phyloP scores from a whole-genome alignment of 2,113 vertebrate species.

The Cygnus atratus region DNA sequence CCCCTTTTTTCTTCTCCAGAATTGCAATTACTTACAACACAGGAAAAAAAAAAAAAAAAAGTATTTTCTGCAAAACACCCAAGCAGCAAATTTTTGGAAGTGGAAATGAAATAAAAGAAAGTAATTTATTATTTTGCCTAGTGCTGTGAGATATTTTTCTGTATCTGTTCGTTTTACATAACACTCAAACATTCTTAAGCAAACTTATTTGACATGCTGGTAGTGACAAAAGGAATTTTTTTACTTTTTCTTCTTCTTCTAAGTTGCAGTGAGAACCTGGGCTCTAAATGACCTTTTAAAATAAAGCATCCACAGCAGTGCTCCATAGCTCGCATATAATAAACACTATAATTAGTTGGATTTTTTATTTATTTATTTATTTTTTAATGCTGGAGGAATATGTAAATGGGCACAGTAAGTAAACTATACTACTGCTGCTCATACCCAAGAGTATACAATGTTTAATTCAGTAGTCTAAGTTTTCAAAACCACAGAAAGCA shows the following conservation, averaged over 20 bases:
- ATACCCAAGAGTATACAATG: neutral
- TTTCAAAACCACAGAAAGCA: neutral
- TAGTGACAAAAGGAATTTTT: neutral
- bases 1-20: neutral
- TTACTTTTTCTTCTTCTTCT: neutral
- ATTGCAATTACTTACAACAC: neutral
- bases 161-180: neutral
- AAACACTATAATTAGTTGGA: neutral
- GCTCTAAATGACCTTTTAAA: constrained; percentile 27
- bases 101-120: neutral
- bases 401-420: neutral
- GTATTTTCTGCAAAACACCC: neutral
- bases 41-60: neutral
- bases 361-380: neutral
- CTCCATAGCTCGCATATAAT: neutral
- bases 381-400: neutral
- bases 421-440: neutral
- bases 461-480: neutral
- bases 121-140: neutral
- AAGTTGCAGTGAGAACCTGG: neutral
- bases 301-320: neutral
- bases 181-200: neutral
- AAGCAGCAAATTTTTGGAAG: neutral
- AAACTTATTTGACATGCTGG: neutral
- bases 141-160: neutral